Conservation (phyloP, 2,888 invertebrate genomes). For the Apantesis nais region DNA sequence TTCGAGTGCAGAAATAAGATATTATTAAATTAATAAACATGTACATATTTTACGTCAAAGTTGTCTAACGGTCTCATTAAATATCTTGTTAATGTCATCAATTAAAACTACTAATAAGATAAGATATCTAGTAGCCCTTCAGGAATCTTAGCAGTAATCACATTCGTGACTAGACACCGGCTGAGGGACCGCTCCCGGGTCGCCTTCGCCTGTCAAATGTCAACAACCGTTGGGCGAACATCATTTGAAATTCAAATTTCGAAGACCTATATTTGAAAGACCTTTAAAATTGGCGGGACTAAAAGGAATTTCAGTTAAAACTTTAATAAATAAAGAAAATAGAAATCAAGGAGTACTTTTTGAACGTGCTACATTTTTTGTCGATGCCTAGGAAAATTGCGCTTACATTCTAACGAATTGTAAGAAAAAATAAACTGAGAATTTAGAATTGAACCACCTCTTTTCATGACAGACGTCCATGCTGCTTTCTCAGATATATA, state of each 20-base stretch:
- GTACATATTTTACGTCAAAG: background rate
- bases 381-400: background rate
- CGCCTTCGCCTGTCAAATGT: conserved; percentile 57
- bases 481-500: no score
- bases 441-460: no score
- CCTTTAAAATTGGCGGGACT: conserved; percentile 25
- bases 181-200: conserved; percentile 41
- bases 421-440: background rate
- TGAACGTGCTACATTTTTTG: background rate
- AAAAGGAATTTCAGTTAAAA: conserved; percentile 7
- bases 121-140: background rate
- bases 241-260: conserved; percentile 67
- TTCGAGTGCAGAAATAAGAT: background rate
- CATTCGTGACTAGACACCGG: conserved; percentile 39
- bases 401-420: no score
- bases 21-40: background rate
- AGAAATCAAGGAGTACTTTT: background rate
- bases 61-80: background rate
- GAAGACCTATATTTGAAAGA: conserved; percentile 41
- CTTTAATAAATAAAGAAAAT: background rate
- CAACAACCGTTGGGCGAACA: conserved; percentile 60
- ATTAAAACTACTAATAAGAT: background rate
- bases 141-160: conserved; percentile 23
- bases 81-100: background rate
- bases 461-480: background rate